Evolutionary conservation across 2,797 vertebrate species (phyloP).

Genomic region (Australoheros facetus): DNA sequence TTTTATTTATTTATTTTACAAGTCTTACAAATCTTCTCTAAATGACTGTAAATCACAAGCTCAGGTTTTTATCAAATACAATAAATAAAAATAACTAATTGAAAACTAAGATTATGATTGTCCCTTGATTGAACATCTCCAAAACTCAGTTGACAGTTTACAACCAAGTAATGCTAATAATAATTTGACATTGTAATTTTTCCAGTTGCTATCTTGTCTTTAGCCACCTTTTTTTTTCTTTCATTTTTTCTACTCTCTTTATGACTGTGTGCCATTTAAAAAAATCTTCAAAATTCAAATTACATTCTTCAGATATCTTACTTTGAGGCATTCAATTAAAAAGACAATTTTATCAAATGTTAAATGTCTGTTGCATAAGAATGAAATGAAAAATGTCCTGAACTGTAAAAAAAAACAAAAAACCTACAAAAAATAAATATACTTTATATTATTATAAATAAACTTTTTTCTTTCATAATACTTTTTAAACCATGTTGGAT

Average conservation of each 20-base stretch:
- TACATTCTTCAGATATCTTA: not conserved
- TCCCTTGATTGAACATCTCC: not conserved
- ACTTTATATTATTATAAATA: no score
- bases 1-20: not conserved
- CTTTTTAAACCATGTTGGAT: not conserved
- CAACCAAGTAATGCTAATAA: not conserved
- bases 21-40: not conserved
- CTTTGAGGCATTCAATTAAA: not conserved
- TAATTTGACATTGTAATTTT: not conserved
- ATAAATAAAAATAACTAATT: no score
- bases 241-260: not conserved
- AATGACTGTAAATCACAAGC: not conserved
- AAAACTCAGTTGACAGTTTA: not conserved
- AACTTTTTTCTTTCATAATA: not conserved
- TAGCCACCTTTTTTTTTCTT: no score
- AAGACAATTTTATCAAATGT: not conserved
- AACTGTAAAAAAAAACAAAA: not conserved
- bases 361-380: not conserved
- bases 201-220: not conserved
- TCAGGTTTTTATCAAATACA: not conserved
- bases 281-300: not conserved
- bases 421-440: not conserved
- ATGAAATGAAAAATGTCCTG: not conserved
- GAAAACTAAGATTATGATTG: not conserved
- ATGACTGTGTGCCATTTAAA: not conserved